These are phyloP conservation scores for Anseranas semipalmata DNA, from an alignment of 2,113 vertebrate genomes.

Conservation along the genomic window DNA sequence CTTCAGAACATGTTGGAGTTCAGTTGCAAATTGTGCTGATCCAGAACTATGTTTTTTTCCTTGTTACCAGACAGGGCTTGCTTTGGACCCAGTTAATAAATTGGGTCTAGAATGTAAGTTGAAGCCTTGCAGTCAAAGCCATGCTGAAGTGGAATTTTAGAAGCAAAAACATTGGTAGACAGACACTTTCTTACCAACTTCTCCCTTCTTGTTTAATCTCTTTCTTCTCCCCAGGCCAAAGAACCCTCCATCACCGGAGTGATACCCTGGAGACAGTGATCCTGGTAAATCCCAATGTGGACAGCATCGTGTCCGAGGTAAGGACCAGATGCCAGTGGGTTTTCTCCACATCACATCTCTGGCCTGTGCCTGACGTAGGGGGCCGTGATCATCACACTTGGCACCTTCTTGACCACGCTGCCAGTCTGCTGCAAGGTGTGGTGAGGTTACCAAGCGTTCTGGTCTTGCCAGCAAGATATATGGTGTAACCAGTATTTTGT, in stretches of 20 bases:
- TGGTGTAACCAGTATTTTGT: background rate
- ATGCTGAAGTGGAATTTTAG: background rate
- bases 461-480: background rate
- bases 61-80: background rate
- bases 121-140: background rate
- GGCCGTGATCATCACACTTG: background rate
- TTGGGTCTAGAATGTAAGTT: background rate
- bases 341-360: background rate
- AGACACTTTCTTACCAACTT: background rate
- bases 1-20: background rate
- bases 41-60: background rate
- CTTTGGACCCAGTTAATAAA: background rate
- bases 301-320: conserved; percentile 87
- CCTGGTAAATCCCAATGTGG: conserved; percentile 89
- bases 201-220: background rate
- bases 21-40: background rate
- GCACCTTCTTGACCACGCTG: background rate
- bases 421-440: background rate
- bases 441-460: background rate
- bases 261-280: conserved; percentile 88
- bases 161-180: background rate
- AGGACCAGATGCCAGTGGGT: background rate
- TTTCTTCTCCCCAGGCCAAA: conserved; percentile 83
- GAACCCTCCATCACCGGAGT: conserved; percentile 89
- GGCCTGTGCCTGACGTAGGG: background rate